Base-by-base conservation (phyloP, 2,113 vertebrate genomes). In the Hylia prasina region DNA sequence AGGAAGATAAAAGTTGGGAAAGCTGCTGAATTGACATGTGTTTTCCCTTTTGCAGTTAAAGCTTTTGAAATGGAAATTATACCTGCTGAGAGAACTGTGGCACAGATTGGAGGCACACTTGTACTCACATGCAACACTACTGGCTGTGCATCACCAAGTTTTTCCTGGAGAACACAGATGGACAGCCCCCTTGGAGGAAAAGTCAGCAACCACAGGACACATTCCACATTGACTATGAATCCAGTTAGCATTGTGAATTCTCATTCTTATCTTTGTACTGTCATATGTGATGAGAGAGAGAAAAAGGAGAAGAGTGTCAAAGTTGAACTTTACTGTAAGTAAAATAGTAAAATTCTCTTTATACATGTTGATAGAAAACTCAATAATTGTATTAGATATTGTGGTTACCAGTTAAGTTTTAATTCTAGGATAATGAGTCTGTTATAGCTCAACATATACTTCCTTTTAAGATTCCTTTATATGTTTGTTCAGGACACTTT, bases 281-380 rank as follows among this genome's bases (percentile, higher is more conserved):
- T 95, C 87, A 47, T 40, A 11, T 98, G 98, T 60, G 79, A 61
- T 61, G 54, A 33, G 6, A 35, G 5, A 18, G 72, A 35, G 51
- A 96, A 95, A 83, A 88, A 94, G 88, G 96, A 96, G 63, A 98
- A 88, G 70, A 60, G 30, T 47, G 82, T 97, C 82, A 73, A 69
- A 39, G 91, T 98, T 91, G 76, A 96, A 10, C 66, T 97, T 76
- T 98, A 98, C 92, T 98, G 98, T 98, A 97, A 98, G 98, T 98
- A 58, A 30, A 90, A 77, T 21, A 70, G 16, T 73, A 45, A 81
- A 54, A 45, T 68, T 61, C 17, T 86, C 37, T 63, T 22, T 77
- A 45, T 58, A 47, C 4, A 33, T 3, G 4, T 47, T 73, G 2
- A 1, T 45, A 57, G 50, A 72, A 77, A 44, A 54, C 12, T 48